A percentile compares a stretch with the other conserved stretches of the same genome.
phyloP scores from a whole-genome alignment of 30 jellyfish, hydroid and myxozoan genomes.

The Rhopilema esculentum region DNA sequence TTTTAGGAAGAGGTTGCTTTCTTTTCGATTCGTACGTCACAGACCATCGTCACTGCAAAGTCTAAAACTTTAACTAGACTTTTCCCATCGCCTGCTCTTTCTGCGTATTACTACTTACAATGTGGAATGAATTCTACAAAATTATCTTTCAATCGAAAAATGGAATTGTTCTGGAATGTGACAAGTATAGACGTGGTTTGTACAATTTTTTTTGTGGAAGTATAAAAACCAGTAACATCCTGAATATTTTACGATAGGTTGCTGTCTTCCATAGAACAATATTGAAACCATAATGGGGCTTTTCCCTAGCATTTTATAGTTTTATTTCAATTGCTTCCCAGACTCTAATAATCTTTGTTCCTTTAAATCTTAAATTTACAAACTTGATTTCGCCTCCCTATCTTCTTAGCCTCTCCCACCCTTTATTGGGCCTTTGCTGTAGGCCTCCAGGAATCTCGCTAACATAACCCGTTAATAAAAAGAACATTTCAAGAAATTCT shows the following conservation, averaged over 20 bases:
- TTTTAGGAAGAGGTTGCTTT: slow-evolving; percentile 63
- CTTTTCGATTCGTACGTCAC: slow-evolving; percentile 6
- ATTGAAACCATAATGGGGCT: too few species aligned
- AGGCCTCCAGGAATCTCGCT: too few species aligned
- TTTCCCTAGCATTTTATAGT: too few species aligned
- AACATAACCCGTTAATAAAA: too few species aligned
- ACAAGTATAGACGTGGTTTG: slow-evolving; percentile 23
- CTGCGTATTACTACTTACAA: slow-evolving; percentile 34
- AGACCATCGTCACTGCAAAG: background rate
- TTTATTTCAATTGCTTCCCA: too few species aligned
- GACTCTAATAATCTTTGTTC: too few species aligned
- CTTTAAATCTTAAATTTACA: too few species aligned
- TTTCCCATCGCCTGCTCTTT: slow-evolving; percentile 29
- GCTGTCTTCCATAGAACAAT: background rate
- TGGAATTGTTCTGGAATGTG: slow-evolving; percentile 45
- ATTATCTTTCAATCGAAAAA: background rate
- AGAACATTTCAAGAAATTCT: too few species aligned
- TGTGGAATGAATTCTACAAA: background rate
- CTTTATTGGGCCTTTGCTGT: too few species aligned
- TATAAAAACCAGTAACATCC: background rate
- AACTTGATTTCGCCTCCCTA: too few species aligned
- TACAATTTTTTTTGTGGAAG: background rate
- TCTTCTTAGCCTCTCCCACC: too few species aligned
- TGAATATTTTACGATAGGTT: background rate
- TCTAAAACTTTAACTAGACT: slow-evolving; percentile 9